Percentiles rank a stretch among this genome's conserved stretches.
Conservation (phyloP, 2,888 invertebrate genomes). For the Cheilosia vulpina region DNA sequence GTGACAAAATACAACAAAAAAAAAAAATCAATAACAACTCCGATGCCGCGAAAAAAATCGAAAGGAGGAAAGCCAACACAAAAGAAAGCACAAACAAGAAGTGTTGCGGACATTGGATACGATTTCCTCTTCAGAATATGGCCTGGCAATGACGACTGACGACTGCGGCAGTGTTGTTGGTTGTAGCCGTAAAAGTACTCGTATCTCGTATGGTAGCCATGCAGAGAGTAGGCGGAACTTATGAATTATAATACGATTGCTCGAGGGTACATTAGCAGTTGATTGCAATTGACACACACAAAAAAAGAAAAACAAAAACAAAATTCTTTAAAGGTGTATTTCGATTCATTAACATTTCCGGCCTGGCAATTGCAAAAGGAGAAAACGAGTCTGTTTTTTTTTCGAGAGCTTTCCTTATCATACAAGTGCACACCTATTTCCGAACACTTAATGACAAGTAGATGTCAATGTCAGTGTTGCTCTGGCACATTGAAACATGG, state of each 20-base stretch:
- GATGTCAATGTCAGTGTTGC: conserved; percentile 22
- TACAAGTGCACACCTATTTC: neutral
- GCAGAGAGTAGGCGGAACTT: conserved; percentile 47
- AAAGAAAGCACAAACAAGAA: conserved; percentile 37
- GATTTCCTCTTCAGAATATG: conserved; percentile 39
- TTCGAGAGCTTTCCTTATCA: conserved; percentile 22
- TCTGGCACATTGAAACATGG: neutral
- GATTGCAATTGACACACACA: neutral
- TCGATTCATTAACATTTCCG: conserved; percentile 48
- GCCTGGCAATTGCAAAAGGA: conserved; percentile 22
- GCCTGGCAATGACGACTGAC: conserved; percentile 21
- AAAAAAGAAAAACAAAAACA: neutral
- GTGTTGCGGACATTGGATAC: conserved; percentile 29
- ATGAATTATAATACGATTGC: conserved; percentile 37
- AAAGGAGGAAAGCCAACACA: conserved; percentile 41
- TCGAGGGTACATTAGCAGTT: conserved; percentile 10
- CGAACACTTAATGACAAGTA: conserved; percentile 12
- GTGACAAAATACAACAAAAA: conserved; percentile 16
- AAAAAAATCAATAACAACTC: conserved; percentile 28
- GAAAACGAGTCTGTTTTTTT: conserved; percentile 18
- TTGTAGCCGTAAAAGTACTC: no score
- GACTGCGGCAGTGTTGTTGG: neutral
- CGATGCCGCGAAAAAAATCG: conserved; percentile 21
- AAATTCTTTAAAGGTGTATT: conserved; percentile 4
- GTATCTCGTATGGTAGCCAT: neutral